Base-by-base conservation (phyloP, 2,797 vertebrate species). In the Muscicapa striata region DNA sequence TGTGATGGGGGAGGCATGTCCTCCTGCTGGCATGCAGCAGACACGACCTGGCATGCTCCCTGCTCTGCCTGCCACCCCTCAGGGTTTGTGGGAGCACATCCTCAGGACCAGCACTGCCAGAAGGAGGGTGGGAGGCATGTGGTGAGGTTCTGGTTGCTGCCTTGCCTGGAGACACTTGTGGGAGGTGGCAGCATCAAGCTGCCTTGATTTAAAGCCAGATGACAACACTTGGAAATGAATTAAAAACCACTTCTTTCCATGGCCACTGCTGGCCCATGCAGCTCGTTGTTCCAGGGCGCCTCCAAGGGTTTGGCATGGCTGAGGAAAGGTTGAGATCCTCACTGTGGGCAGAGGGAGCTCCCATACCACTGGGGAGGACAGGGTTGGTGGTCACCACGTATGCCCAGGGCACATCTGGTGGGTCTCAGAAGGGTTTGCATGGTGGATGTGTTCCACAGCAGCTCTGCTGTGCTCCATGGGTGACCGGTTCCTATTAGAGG, bases 401-500 rank as follows among this genome's bases (percentile, higher is more conserved):
- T 61, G 54, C 76, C 87, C 3, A 1, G 40, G 79, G 64, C 6
- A 7, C 11, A 4, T 63, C 58, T 34, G 49, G 38, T 6, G 89
- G 76, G 75, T 75, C 51, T 78, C 38, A 4, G 55, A 38, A 76
- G 69, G 80, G 8, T 73, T 94, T 89, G 69, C 51, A 20, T 55
- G 83, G 95, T 88, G 77, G 55, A 88, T 93, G 69, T 79, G 90
- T 90, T 93, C 80, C 88, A 45, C 91, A 43, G 94, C 73, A 88
- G 77, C 62, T 82, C 95, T 57, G 76, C 90, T 91, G 58, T 66
- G 73, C 95, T 95, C 94, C 70, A 13, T 84, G 93, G 95, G 94
- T 95, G 93, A 96, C 74, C 88, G 2, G 93, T 93, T 96, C 96
- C 96, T 96, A 96, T 96, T 96, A 96, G 96, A 96, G 93, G 95